Conservation (phyloP, 2,888 invertebrate species). For the Leptopilina syphax region DNA sequence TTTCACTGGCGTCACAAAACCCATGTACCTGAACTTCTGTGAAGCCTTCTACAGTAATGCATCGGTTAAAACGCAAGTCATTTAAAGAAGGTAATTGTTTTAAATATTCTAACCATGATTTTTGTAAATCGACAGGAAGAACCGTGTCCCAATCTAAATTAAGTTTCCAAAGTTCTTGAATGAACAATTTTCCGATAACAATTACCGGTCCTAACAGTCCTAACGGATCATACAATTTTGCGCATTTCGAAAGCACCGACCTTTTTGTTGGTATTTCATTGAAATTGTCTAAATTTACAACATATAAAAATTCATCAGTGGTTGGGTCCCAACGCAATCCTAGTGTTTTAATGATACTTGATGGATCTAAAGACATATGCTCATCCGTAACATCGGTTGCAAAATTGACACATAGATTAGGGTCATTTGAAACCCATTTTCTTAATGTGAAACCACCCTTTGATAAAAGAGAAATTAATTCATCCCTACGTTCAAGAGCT, state of each 20-base stretch:
- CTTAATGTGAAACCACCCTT: constrained; percentile 5
- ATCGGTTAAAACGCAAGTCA: too few relatives aligned
- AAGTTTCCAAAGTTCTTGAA: too few relatives aligned
- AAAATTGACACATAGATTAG: not conserved
- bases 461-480: not conserved
- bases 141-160: too few relatives aligned
- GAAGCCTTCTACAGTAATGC: not conserved
- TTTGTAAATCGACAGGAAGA: too few relatives aligned
- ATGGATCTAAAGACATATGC: not conserved
- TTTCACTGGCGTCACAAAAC: too few relatives aligned
- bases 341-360: not conserved
- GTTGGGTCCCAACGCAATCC: not conserved
- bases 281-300: not conserved
- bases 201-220: not conserved
- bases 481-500: not conserved
- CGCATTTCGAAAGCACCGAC: not conserved
- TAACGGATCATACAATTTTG: constrained; percentile 2
- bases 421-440: not conserved
- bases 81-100: too few relatives aligned
- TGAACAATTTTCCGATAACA: too few relatives aligned
- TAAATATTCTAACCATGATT: too few relatives aligned
- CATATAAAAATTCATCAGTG: not conserved
- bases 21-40: not conserved
- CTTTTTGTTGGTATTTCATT: not conserved
- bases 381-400: not conserved